Conservation (phyloP, 2,797 vertebrate genomes). For the Pseudochromis fuscus region DNA sequence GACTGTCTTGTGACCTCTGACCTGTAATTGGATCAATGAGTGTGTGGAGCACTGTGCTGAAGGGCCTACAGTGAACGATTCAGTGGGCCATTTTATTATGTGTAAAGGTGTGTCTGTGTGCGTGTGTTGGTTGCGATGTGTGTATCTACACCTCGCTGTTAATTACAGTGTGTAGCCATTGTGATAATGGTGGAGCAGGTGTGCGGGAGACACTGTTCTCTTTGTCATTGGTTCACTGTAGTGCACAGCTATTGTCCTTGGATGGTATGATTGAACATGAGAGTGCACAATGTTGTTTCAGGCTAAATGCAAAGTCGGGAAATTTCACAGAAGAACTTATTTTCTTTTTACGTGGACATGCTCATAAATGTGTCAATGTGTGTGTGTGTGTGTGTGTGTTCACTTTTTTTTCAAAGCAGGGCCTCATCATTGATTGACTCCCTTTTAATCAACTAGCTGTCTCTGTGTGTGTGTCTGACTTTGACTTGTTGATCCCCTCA, state of each 20-base stretch:
- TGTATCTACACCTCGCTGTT: slow-evolving; percentile 37
- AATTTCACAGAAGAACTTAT: too few relatives aligned
- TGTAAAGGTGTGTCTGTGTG: slow-evolving; percentile 51
- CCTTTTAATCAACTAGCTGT: slow-evolving; percentile 47
- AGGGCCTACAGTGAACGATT: slow-evolving; percentile 67
- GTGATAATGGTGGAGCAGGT: slow-evolving; percentile 63
- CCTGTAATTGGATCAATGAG: slow-evolving; percentile 77
- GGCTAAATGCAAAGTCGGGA: slow-evolving; percentile 9
- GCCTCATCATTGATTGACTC: slow-evolving; percentile 59
- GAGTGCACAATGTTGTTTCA: slow-evolving; percentile 25
- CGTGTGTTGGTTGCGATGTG: slow-evolving; percentile 30
- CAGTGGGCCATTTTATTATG: slow-evolving; percentile 35
- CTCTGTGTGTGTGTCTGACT: slow-evolving; percentile 63
- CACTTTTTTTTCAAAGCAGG: slow-evolving; percentile 55
- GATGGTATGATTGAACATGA: slow-evolving; percentile 32
- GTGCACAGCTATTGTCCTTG: slow-evolving; percentile 50
- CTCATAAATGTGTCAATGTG: neutral
- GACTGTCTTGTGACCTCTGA: slow-evolving; percentile 76
- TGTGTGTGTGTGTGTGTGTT: slow-evolving; percentile 6
- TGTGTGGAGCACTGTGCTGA: slow-evolving; percentile 58
- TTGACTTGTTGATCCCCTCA: slow-evolving; percentile 72
- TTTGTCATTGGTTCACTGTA: slow-evolving; percentile 51
- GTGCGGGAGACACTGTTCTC: slow-evolving; percentile 40
- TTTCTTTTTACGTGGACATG: neutral
- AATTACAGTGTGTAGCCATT: slow-evolving; percentile 52